Percentiles rank a stretch among this genome's conserved stretches.
Evolutionary conservation across 2,113 vertebrate genomes (phyloP).

Genomic region (Chascanopsetta lugubris): DNA sequence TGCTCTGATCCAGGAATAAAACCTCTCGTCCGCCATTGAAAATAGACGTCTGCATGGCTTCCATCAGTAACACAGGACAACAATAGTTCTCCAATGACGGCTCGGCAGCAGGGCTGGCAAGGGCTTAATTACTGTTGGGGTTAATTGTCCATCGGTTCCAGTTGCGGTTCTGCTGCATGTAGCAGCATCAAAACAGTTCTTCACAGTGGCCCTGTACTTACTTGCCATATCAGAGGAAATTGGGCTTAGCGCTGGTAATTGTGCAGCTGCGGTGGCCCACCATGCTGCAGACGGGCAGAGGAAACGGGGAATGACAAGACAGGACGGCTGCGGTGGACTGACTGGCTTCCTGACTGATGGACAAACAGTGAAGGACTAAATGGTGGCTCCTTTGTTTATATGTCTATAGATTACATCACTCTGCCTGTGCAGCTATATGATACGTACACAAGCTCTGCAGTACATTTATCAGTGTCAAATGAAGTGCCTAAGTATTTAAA

Average conservation of each 20-base stretch:
- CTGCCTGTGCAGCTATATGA: slow-evolving; percentile 2
- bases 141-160: slow-evolving; percentile 62
- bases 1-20: slow-evolving; percentile 13
- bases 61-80: slow-evolving; percentile 36
- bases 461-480: no score
- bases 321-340: slow-evolving; percentile 44
- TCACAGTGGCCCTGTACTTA: slow-evolving; percentile 60
- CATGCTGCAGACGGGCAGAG: slow-evolving; percentile 51
- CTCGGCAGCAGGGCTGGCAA: slow-evolving; percentile 30
- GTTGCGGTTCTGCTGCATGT: slow-evolving; percentile 63
- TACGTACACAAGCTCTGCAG: neutral
- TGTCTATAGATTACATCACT: slow-evolving; percentile 6
- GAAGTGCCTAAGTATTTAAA: no score
- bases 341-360: slow-evolving; percentile 36
- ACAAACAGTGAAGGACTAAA: slow-evolving; percentile 16
- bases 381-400: slow-evolving; percentile 5
- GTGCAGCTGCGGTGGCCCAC: slow-evolving; percentile 59
- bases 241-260: slow-evolving; percentile 61
- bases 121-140: slow-evolving; percentile 59
- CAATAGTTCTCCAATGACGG: slow-evolving; percentile 33
- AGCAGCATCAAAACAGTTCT: slow-evolving; percentile 65
- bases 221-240: slow-evolving; percentile 59
- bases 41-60: slow-evolving; percentile 5
- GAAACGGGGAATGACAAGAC: slow-evolving; percentile 58
- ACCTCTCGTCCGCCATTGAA: slow-evolving; percentile 11